These are phyloP conservation scores for Garra rufa DNA, from an alignment of 2,113 vertebrate genomes.

Conservation along the genomic window DNA sequence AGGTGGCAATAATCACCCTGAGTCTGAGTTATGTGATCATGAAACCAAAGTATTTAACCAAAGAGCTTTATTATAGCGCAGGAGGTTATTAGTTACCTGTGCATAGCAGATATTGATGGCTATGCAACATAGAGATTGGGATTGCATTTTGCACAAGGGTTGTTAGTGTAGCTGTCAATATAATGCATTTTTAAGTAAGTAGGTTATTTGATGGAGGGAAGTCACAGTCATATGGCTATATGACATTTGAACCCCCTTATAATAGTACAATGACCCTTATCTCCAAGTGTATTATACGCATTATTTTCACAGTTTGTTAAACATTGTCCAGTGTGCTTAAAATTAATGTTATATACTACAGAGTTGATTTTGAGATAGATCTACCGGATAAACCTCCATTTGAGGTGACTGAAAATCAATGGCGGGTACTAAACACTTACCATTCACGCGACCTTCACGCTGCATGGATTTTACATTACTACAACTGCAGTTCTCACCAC, in stretches of 20 bases:
- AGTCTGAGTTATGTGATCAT: conserved; percentile 10
- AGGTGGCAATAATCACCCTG: conserved; percentile 23
- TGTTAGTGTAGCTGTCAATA: not conserved
- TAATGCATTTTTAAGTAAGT: not conserved
- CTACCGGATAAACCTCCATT: not conserved
- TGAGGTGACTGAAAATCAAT: conserved; percentile 14
- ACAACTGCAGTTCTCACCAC: not conserved
- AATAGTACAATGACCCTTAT: not conserved
- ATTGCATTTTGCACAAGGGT: not conserved
- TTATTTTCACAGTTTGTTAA: not conserved
- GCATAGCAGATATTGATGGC: not conserved
- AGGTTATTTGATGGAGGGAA: not conserved
- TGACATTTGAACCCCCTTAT: not conserved
- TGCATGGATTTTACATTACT: conserved; percentile 16
- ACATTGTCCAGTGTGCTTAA: not conserved
- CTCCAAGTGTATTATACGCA: not conserved
- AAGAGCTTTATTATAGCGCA: not conserved
- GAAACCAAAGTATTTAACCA: not conserved
- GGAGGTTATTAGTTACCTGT: not conserved
- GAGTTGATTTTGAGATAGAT: not conserved
- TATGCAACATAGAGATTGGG: not conserved
- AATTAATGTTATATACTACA: not conserved
- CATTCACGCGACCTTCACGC: not conserved
- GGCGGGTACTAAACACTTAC: conserved; percentile 3
- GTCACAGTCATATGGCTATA: not conserved